These are phyloP conservation scores for Gasteruption jaculator DNA, from an alignment of 2,888 invertebrate species.

Conservation along the genomic window DNA sequence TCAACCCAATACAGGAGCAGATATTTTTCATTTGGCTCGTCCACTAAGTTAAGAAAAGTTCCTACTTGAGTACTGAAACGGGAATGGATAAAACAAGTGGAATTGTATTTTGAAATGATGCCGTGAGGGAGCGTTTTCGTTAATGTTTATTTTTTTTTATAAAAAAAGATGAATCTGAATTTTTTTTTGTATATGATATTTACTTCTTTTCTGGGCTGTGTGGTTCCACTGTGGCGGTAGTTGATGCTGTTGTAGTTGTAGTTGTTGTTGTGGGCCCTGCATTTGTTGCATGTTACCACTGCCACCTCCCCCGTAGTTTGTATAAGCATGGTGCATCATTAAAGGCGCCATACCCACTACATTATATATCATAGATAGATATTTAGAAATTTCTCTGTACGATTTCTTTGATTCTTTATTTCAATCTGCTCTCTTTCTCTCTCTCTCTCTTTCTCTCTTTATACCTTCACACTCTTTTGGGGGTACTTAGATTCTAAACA, in stretches of 20 bases:
- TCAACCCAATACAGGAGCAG: no score
- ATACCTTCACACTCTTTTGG: no score
- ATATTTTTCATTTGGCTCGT: no score
- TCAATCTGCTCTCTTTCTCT: conserved; percentile 10
- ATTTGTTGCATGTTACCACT: conserved; percentile 55
- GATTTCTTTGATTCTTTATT: conserved; percentile 1
- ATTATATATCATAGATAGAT: conserved; percentile 37
- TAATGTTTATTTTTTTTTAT: no score
- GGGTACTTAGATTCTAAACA: no score
- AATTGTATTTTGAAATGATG: conserved; percentile 12
- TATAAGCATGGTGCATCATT: conserved; percentile 58
- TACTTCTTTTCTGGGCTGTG: conserved; percentile 54
- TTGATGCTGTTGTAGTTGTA: conserved; percentile 51
- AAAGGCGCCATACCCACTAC: conserved; percentile 54
- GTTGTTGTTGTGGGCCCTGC: conserved; percentile 56
- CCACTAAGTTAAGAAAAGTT: no score
- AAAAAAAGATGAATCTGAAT: conserved; percentile 10
- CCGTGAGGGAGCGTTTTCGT: no score
- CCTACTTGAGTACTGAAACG: no score
- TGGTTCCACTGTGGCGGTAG: conserved; percentile 54
- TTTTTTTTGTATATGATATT: conserved; percentile 43
- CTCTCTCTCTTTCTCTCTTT: conserved; percentile 9
- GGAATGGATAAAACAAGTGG: no score
- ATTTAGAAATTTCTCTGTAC: conserved; percentile 16
- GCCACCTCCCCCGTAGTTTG: conserved; percentile 59